phyloP scores from a whole-genome alignment of 2,888 invertebrate genomes.

The Griposia aprilina region DNA sequence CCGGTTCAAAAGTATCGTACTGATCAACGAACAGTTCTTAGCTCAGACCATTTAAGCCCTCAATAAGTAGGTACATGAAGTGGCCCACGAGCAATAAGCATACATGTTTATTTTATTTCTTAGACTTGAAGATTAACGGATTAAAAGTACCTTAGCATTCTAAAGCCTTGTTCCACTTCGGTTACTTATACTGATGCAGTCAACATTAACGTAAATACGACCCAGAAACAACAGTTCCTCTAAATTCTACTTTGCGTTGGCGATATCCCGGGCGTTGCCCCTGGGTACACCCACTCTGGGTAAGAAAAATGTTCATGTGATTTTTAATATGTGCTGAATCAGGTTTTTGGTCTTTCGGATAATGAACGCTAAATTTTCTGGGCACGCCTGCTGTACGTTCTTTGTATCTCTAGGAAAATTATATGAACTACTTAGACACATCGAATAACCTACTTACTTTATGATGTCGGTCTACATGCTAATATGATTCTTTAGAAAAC shows the following conservation, averaged over 20 bases:
- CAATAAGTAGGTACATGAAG: not conserved
- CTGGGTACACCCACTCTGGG: slow-evolving; percentile 52
- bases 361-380: not conserved
- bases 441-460: not conserved
- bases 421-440: not conserved
- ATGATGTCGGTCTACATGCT: not conserved
- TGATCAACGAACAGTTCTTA: not conserved
- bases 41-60: not conserved
- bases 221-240: slow-evolving; percentile 55
- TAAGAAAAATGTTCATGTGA: slow-evolving; percentile 47
- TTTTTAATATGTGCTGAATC: slow-evolving; percentile 29
- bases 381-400: not conserved
- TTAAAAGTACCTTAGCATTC: not conserved
- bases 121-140: not conserved
- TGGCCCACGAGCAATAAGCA: not conserved
- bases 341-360: slow-evolving; percentile 5
- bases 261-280: slow-evolving; percentile 57
- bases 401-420: not conserved
- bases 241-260: slow-evolving; percentile 58
- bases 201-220: slow-evolving; percentile 49
- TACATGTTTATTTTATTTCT: not conserved
- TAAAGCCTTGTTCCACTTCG: not conserved
- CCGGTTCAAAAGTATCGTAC: not conserved
- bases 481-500: not conserved
- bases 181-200: slow-evolving; percentile 35